Conservation (phyloP, 2,888 invertebrate species). For the Nymphalis polychloros region DNA sequence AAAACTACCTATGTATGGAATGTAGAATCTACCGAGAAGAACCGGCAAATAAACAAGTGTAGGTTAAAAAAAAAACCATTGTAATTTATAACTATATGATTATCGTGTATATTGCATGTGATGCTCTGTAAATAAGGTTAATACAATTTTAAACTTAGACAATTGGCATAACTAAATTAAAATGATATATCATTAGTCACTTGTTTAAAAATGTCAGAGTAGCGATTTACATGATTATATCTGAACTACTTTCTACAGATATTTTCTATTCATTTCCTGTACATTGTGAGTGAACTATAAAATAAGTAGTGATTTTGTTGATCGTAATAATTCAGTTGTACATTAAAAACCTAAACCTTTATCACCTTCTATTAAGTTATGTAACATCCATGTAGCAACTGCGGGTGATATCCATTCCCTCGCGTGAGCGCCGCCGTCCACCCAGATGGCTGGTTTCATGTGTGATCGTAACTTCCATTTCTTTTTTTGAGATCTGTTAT, state of each 20-base stretch:
- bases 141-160: no score
- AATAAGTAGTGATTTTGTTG: not conserved
- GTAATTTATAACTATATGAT: no score
- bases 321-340: not conserved
- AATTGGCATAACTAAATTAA: not conserved
- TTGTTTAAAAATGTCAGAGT: not conserved
- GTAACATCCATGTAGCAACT: constrained; percentile 87
- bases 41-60: no score
- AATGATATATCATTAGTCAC: not conserved
- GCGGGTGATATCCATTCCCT: constrained; percentile 92
- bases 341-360: constrained; percentile 73
- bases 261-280: constrained; percentile 9
- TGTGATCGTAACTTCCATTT: constrained; percentile 73
- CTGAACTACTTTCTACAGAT: constrained; percentile 14
- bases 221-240: constrained; percentile 7
- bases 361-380: constrained; percentile 84
- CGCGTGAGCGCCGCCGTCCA: constrained; percentile 90
- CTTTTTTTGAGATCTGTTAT: constrained; percentile 59
- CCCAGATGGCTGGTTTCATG: constrained; percentile 88
- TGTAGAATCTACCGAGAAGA: no score
- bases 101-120: no score
- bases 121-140: no score
- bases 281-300: not conserved
- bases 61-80: no score
- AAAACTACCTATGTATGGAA: no score